Base-by-base conservation (phyloP, 2,797 vertebrate species). In the Sus cebifrons region DNA sequence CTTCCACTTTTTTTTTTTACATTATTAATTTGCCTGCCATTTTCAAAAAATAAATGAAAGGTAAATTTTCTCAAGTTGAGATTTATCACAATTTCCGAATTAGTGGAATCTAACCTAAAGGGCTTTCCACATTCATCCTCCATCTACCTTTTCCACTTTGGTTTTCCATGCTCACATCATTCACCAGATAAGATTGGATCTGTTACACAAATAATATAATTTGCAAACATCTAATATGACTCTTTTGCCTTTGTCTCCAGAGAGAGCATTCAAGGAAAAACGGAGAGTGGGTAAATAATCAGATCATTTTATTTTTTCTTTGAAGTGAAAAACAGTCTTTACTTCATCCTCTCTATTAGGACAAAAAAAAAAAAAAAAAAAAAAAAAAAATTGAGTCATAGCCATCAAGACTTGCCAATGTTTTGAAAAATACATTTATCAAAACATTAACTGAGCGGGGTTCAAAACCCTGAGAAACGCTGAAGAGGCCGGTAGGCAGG, bases 371-470 rank as follows among this genome's bases (percentile, higher is more conserved):
- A 21, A 14, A 56, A 86, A 21, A n/a, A n/a, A n/a, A 52, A 25
- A 73, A 58, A 82, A 74, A 15, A 21, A 14, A 56, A 86, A 21
- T 58, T 88, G 78, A 89, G 36, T 92, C 82, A 93, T 27, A 91
- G 64, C n/a, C 95, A 71, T 82, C 81, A 89, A 93, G 70, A 95
- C 58, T 78, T 68, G 84, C 83, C 64, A 78, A 10, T 15, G 0
- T 71, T 96, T 94, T 62, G 65, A 94, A 87, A 98, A 95, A 84
- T n/a, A 27, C 56, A 62, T 83, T 62, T 94, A 84, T 91, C 79
- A 91, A 85, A 97, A 97, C 81, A 70, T 54, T 0, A 29, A 94
- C 27, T 18, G 71, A 97, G 77, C 21, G 84, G 29, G 40, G 58
- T 96, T 96, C 91, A 79, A 93, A 97, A 89, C 56, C 58, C 5